Conservation (phyloP, 2,113 vertebrate species). For the Sarotherodon lohbergeri region DNA sequence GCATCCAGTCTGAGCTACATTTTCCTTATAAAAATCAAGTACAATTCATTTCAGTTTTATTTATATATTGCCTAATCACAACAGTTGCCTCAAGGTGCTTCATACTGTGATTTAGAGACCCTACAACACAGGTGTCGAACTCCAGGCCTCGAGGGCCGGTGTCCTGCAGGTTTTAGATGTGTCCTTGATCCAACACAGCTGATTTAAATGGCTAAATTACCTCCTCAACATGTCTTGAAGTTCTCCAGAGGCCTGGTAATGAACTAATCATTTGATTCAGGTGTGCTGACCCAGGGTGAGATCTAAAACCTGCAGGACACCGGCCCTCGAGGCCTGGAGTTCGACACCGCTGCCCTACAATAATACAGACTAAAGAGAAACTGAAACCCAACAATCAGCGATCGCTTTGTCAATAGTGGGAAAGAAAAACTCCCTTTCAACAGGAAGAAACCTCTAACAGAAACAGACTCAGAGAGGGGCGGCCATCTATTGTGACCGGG, state of each 20-base stretch:
- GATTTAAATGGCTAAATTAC: no score
- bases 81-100: not conserved
- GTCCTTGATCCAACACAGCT: no score
- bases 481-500: rapidly evolving
- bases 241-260: no score
- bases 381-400: not conserved
- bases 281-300: no score
- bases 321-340: no score
- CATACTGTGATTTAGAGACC: rapidly evolving
- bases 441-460: rapidly evolving
- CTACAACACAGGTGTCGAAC: not conserved
- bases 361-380: not conserved
- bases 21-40: not conserved
- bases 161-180: no score
- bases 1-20: not conserved
- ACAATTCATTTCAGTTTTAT: not conserved
- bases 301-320: no score
- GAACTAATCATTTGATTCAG: no score
- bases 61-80: rapidly evolving
- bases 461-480: not conserved
- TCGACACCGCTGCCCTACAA: no score
- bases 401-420: not conserved
- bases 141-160: no score
- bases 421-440: not conserved
- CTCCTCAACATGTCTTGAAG: no score